Conservation (phyloP, 2,113 vertebrate species). For the Brienomyrus brachyistius region DNA sequence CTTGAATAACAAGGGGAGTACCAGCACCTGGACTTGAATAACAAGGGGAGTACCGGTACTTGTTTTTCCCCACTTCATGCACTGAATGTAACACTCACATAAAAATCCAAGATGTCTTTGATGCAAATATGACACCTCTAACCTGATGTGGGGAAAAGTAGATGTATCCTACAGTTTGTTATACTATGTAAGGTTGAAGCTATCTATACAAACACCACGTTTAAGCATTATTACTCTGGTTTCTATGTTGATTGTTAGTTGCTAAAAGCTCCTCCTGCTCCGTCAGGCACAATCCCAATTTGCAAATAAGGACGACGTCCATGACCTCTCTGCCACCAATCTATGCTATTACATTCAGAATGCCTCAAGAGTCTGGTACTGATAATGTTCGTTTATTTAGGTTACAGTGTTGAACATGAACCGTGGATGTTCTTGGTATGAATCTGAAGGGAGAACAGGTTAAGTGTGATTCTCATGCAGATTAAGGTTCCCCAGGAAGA, state of each 20-base stretch:
- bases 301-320: not conserved
- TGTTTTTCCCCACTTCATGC: too few relatives aligned
- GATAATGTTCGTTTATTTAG: conserved; percentile 4
- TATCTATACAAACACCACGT: not conserved
- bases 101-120: not conserved
- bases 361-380: not conserved
- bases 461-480: conserved; percentile 5
- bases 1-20: too few relatives aligned
- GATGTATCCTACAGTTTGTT: not conserved
- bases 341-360: not conserved
- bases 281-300: not conserved
- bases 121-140: not conserved
- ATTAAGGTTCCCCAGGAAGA: not conserved
- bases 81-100: too few relatives aligned
- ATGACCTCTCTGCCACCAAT: not conserved
- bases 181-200: not conserved
- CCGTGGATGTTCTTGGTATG: not conserved
- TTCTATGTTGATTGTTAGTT: not conserved
- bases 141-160: not conserved
- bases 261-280: not conserved
- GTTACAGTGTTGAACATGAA: not conserved
- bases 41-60: too few relatives aligned
- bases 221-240: not conserved
- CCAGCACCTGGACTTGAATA: too few relatives aligned
- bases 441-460: not conserved